phyloP scores from a whole-genome alignment of 2,888 invertebrate species.

The Polyommatus iphigenia region DNA sequence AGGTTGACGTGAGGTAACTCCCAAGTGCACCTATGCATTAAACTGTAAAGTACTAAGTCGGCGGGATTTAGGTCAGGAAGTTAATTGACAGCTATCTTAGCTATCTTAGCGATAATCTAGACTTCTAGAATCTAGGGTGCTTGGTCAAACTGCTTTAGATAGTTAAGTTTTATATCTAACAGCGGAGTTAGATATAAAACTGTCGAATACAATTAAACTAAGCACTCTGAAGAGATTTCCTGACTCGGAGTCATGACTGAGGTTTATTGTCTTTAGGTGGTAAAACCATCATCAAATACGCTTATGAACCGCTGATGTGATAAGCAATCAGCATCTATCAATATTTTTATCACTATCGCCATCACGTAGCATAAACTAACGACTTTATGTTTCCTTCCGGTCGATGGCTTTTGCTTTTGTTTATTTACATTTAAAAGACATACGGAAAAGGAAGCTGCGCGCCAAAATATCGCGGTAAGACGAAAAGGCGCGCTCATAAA shows the following conservation, averaged over 20 bases:
- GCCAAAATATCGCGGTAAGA: neutral
- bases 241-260: no score
- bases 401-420: neutral
- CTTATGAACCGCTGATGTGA: neutral
- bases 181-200: neutral
- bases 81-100: neutral
- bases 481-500: neutral
- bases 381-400: neutral
- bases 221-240: no score
- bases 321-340: neutral
- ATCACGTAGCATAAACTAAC: neutral
- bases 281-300: neutral
- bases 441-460: neutral
- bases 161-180: no score
- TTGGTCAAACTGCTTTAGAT: neutral
- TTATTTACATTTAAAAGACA: neutral
- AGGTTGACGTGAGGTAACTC: neutral
- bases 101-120: neutral
- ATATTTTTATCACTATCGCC: neutral
- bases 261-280: neutral
- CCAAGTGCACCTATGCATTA: slow-evolving; percentile 7
- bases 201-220: no score
- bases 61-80: slow-evolving; percentile 6
- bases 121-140: neutral
- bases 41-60: neutral